Conservation (phyloP, 2,797 vertebrate genomes). For the Oryzias dopingdopingensis region DNA sequence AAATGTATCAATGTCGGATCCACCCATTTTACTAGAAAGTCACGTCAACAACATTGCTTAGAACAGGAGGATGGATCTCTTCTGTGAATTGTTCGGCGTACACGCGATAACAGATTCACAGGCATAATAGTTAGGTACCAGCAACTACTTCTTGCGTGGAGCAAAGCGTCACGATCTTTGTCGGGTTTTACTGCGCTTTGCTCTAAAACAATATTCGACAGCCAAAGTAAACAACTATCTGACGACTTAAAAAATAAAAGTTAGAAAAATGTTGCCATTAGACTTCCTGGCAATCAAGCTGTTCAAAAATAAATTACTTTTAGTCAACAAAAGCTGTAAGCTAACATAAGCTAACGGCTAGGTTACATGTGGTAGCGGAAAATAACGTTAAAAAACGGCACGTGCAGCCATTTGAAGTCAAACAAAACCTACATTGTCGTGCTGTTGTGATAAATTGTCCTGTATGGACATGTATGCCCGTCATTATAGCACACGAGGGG, state of each 20-base stretch:
- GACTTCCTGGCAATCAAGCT: constrained; percentile 1
- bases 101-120: constrained; percentile 41
- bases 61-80: constrained; percentile 49
- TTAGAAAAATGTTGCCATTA: neutral
- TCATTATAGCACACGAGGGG: neutral
- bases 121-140: no score
- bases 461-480: no score
- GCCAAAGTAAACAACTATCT: no score
- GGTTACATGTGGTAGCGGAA: constrained; percentile 69
- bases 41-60: constrained; percentile 61
- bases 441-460: neutral
- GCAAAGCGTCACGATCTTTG: no score
- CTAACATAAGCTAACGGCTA: constrained; percentile 57
- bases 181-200: constrained; percentile 7
- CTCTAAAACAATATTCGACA: neutral
- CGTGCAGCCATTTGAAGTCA: no score
- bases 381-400: constrained; percentile 19
- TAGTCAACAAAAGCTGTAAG: constrained; percentile 57
- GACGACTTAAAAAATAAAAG: no score
- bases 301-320: constrained; percentile 38
- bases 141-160: no score
- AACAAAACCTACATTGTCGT: neutral
- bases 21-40: constrained; percentile 55
- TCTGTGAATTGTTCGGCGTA: constrained; percentile 57
- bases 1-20: constrained; percentile 26